Evolutionary conservation across 1,140 invertebrate genomes (phyloP), one percentile per base, ranked within the genome.

Genomic region (Achroia grisella): DNA sequence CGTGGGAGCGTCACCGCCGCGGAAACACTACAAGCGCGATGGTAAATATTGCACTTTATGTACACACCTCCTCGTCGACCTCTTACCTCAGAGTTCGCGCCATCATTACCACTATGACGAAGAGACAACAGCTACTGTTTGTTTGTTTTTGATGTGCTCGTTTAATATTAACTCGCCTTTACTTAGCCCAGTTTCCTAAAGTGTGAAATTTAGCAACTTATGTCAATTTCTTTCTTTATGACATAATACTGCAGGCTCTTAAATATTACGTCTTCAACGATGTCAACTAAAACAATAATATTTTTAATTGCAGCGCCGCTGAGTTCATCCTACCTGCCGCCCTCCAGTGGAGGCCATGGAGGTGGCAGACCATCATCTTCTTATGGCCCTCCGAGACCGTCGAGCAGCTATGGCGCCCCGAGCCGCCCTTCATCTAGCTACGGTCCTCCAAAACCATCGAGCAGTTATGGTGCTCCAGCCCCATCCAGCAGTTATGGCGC

Each of bases 391-490:
- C 45, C 45, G 1, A 37, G 35, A 30, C 73, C 85, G 10, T 86
- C 88, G 4, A 76, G 65, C 2, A 65, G 66, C 1, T 86, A 83
- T 12, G 81, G 79, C 6, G 50, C 61, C 23, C 71, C 80, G 6
- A 67, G 75, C 0, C 76, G 73, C 1, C 82, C 81, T 0, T 62
- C 61, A 10, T 73, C 63, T 48, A 71, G 52, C 35, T 88, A 89
- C 41, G 88, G 87, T 8, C 79, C 87, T 4, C 86, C 88, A 10
- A 66, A 23, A 23, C 17, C 17, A 3, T 86, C 81, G 34, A 81
- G 83, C 62, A 52, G 82, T 48, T 48, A 40, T 58, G 68, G 66
- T 5, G 50, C 56, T 9, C 77, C 79, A 2, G 87, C 86, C 1
- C 77, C 73, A 2, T 75, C 71, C 40, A 23, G 6, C 17, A 23